A percentile compares a stretch with the other conserved stretches of the same genome.
phyloP scores from a whole-genome alignment of 2,888 invertebrate species.

The Cacoxenus indagator region DNA sequence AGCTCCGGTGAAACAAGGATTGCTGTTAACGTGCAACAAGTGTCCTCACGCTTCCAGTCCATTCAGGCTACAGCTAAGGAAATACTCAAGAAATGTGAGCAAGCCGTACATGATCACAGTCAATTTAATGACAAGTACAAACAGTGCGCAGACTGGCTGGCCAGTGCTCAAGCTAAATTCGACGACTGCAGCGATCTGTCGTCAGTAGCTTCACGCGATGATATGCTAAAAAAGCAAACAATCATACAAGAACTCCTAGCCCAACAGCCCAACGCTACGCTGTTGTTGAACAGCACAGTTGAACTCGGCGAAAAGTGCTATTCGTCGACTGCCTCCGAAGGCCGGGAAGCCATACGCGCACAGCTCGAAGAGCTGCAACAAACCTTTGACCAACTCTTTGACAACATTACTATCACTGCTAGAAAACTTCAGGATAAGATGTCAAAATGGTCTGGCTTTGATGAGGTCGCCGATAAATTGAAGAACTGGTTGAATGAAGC shows the following conservation, averaged over 20 bases:
- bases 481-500: slow-evolving; percentile 84
- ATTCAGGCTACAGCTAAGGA: slow-evolving; percentile 91
- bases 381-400: slow-evolving; percentile 85
- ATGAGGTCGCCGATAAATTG: slow-evolving; percentile 85
- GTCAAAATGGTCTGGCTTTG: slow-evolving; percentile 90
- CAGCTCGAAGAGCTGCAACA: slow-evolving; percentile 88
- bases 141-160: slow-evolving; percentile 85
- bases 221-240: slow-evolving; percentile 79
- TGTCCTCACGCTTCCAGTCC: slow-evolving; percentile 90
- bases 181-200: slow-evolving; percentile 77
- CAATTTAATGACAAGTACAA: slow-evolving; percentile 86
- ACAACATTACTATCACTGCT: slow-evolving; percentile 82
- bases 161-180: slow-evolving; percentile 80
- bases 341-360: slow-evolving; percentile 85
- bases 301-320: slow-evolving; percentile 92
- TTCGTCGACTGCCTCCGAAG: slow-evolving; percentile 87
- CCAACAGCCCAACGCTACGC: slow-evolving; percentile 81
- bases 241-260: slow-evolving; percentile 81
- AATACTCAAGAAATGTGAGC: slow-evolving; percentile 91
- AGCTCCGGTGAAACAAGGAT: slow-evolving; percentile 89
- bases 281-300: slow-evolving; percentile 85
- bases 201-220: slow-evolving; percentile 77
- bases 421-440: slow-evolving; percentile 87
- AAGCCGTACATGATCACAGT: slow-evolving; percentile 86
- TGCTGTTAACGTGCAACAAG: slow-evolving; percentile 89